Evolutionary conservation across 2,888 invertebrate genomes (phyloP).

Genomic region (Acanthosepion pharaonis): DNA sequence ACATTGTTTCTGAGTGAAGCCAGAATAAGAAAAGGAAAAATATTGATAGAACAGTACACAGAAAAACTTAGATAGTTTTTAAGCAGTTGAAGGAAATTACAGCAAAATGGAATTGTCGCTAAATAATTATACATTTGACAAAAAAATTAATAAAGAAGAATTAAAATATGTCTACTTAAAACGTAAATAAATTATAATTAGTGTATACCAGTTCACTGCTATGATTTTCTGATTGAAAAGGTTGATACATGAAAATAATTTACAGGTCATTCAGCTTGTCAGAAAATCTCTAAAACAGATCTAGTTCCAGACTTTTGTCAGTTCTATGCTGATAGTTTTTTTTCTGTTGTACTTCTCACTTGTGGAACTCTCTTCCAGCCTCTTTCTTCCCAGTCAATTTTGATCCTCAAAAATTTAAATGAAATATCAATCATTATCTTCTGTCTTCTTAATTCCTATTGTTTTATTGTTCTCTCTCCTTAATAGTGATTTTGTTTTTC

Average conservation of each 20-base stretch:
- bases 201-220: not conserved
- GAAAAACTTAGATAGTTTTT: not conserved
- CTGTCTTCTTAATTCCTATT: too few species aligned
- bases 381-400: too few species aligned
- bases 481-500: too few species aligned
- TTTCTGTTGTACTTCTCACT: too few species aligned
- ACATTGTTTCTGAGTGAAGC: constrained; percentile 10
- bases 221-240: not conserved
- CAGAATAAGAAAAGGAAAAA: not conserved
- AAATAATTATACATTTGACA: not conserved
- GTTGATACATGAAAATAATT: not conserved
- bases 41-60: not conserved
- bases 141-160: not conserved
- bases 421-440: too few species aligned
- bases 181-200: not conserved
- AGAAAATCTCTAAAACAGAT: not conserved
- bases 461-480: too few species aligned
- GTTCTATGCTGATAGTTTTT: not conserved
- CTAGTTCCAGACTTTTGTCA: not conserved
- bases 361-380: too few species aligned
- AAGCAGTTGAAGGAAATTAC: not conserved
- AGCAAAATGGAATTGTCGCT: not conserved
- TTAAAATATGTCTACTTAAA: not conserved
- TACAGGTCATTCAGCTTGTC: not conserved
- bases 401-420: too few species aligned